Conservation (phyloP, 2,797 vertebrate genomes). For the Peromyscus nudipes region DNA sequence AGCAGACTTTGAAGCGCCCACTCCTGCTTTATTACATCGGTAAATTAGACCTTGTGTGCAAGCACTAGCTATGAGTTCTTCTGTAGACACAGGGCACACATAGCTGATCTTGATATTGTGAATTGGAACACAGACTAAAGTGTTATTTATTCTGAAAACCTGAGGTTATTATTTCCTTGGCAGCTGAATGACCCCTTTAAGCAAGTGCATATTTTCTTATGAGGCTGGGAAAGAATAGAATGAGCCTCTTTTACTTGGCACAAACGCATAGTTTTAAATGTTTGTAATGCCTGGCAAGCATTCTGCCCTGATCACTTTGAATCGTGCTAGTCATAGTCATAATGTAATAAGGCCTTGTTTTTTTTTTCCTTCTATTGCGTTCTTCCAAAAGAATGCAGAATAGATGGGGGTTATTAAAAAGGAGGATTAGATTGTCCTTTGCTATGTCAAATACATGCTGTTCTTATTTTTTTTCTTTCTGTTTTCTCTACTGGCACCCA, state of each 20-base stretch:
- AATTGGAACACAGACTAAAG: not conserved
- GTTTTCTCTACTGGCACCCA: not conserved
- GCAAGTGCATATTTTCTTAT: not conserved
- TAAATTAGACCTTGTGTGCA: not conserved
- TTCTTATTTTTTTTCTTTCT: not conserved
- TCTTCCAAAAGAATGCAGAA: not conserved
- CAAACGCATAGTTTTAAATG: not conserved
- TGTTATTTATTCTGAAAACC: constrained; percentile 49
- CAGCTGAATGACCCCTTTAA: constrained; percentile 48
- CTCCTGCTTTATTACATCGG: not conserved
- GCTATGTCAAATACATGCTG: not conserved
- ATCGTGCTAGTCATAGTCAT: not conserved
- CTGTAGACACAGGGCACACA: not conserved
- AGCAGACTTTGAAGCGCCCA: not conserved
- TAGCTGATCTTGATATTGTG: constrained; percentile 13
- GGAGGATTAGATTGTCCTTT: not conserved
- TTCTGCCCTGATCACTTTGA: not conserved
- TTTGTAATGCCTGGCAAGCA: not conserved
- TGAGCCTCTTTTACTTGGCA: not conserved
- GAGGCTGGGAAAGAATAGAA: constrained; percentile 11
- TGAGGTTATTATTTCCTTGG: constrained; percentile 49
- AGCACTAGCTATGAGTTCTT: not conserved
- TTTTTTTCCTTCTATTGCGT: not conserved
- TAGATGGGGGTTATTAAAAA: not conserved
- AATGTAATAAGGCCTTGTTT: not conserved